Evolutionary conservation across 23 tunicate species (phyloP).

Genomic region (Halocynthia roretzi): DNA sequence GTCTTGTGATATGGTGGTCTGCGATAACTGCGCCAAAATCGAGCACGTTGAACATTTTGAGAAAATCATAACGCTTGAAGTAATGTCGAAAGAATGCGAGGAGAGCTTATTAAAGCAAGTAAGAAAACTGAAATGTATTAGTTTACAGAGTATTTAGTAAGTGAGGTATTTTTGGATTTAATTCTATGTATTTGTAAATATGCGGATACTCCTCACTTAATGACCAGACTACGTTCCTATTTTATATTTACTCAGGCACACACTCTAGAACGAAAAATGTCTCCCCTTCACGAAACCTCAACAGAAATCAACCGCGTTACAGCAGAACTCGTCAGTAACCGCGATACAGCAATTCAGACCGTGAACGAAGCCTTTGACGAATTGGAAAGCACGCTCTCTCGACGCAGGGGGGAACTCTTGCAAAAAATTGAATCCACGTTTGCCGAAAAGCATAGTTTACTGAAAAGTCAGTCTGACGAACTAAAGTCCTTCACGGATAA

Average conservation of each 20-base stretch:
- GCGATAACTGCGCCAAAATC: slow-evolving; percentile 9
- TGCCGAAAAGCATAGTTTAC: neutral
- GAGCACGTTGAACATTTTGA: slow-evolving; percentile 13
- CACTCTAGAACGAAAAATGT: neutral
- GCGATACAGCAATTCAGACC: slow-evolving; percentile 5
- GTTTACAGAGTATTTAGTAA: no score
- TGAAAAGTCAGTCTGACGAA: slow-evolving; percentile 8
- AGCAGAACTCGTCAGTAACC: slow-evolving; percentile 17
- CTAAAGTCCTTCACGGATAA: neutral
- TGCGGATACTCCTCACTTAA: no score
- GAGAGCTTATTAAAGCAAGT: slow-evolving; percentile 20
- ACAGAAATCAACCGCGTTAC: slow-evolving; percentile 1
- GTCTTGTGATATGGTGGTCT: slow-evolving; percentile 18
- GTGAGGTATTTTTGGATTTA: no score
- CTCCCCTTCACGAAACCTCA: slow-evolving; percentile 3
- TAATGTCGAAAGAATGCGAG: slow-evolving; percentile 10
- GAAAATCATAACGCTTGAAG: neutral
- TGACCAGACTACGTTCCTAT: no score
- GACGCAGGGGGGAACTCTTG: slow-evolving; percentile 18
- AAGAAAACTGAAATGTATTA: no score
- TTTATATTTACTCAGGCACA: slow-evolving; percentile 12
- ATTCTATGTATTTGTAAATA: no score
- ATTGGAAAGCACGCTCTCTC: slow-evolving; percentile 10
- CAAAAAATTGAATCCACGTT: slow-evolving; percentile 11
- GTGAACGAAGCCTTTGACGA: slow-evolving; percentile 25